A percentile compares a stretch with the other conserved stretches of the same genome.
These are phyloP conservation scores for Aurelia coerulea DNA, from an alignment of 30 jellyfish, hydroid and myxozoan genomes.

Conservation along the genomic window DNA sequence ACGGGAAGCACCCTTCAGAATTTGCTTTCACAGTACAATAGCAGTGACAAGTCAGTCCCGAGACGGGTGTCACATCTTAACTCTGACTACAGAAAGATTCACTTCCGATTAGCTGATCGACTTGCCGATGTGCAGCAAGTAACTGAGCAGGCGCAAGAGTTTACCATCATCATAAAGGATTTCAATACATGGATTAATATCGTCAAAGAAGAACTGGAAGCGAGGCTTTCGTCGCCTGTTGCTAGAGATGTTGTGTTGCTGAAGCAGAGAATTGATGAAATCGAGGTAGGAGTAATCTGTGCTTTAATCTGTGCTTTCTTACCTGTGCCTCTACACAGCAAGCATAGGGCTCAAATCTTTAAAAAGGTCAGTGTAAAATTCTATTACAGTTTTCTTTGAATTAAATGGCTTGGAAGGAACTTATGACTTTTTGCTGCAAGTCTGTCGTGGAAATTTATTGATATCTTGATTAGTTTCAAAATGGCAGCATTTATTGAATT, in stretches of 20 bases:
- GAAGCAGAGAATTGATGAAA: slow-evolving; percentile 55
- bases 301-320: slow-evolving; percentile 2
- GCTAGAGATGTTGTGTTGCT: slow-evolving; percentile 45
- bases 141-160: slow-evolving; percentile 79
- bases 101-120: slow-evolving; percentile 59
- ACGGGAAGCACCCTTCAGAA: slow-evolving; percentile 53
- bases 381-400: too few species aligned
- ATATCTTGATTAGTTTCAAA: too few species aligned
- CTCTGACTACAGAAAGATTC: slow-evolving; percentile 48
- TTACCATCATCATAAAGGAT: slow-evolving; percentile 28
- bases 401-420: too few species aligned
- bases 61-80: slow-evolving; percentile 31
- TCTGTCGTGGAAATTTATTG: too few species aligned
- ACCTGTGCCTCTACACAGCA: not conserved
- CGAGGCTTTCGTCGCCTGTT: slow-evolving; percentile 22
- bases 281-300: slow-evolving; percentile 24
- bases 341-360: too few species aligned
- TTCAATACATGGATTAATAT: slow-evolving; percentile 39
- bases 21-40: slow-evolving; percentile 51
- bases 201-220: slow-evolving; percentile 45
- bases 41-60: slow-evolving; percentile 47
- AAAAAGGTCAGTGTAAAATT: too few species aligned
- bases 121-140: slow-evolving; percentile 68
- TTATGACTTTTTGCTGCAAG: too few species aligned
- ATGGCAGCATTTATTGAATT: too few species aligned